phyloP scores from a whole-genome alignment of 2,888 invertebrate species.

The Andrena bicolor region DNA sequence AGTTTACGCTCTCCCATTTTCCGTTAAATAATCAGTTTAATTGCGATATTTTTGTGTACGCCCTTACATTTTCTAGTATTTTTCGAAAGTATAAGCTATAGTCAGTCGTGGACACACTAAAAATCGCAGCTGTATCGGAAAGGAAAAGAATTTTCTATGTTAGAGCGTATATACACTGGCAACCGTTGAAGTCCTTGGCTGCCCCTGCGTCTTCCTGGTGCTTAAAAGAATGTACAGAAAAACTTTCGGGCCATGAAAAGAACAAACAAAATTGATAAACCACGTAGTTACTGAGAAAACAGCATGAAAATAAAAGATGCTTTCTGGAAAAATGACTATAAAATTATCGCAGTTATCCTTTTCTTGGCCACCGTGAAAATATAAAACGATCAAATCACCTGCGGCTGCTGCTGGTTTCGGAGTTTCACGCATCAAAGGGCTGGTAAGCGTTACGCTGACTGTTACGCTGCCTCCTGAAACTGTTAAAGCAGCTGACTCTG shows the following conservation, averaged over 20 bases:
- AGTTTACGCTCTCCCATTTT: conserved; percentile 79
- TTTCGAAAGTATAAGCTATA: conserved; percentile 46
- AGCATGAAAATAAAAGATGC: conserved; percentile 69
- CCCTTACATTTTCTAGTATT: conserved; percentile 52
- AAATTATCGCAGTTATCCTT: conserved; percentile 80
- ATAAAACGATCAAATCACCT: conserved; percentile 80
- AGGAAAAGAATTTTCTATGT: conserved; percentile 73
- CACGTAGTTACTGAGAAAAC: conserved; percentile 41
- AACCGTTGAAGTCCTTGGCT: conserved; percentile 77
- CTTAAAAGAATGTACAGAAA: conserved; percentile 76
- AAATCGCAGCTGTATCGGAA: conserved; percentile 80
- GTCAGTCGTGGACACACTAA: conserved; percentile 78
- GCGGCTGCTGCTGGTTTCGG: conserved; percentile 78
- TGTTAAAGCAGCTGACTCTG: conserved; percentile 94
- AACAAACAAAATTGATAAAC: conserved; percentile 80
- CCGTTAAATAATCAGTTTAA: conserved; percentile 61
- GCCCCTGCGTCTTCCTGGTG: conserved; percentile 78
- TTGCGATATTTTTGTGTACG: conserved; percentile 54
- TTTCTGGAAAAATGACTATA: conserved; percentile 45
- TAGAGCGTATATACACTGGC: conserved; percentile 77
- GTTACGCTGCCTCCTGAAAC: conserved; percentile 92
- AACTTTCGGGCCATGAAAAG: conserved; percentile 83
- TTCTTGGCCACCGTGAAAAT: conserved; percentile 82
- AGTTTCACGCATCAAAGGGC: conserved; percentile 95
- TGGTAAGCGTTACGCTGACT: conserved; percentile 96